A percentile compares a stretch with the other conserved stretches of the same genome.
phyloP scores from a whole-genome alignment of 2,797 vertebrate species.

The Mormyrops boulengeri region DNA sequence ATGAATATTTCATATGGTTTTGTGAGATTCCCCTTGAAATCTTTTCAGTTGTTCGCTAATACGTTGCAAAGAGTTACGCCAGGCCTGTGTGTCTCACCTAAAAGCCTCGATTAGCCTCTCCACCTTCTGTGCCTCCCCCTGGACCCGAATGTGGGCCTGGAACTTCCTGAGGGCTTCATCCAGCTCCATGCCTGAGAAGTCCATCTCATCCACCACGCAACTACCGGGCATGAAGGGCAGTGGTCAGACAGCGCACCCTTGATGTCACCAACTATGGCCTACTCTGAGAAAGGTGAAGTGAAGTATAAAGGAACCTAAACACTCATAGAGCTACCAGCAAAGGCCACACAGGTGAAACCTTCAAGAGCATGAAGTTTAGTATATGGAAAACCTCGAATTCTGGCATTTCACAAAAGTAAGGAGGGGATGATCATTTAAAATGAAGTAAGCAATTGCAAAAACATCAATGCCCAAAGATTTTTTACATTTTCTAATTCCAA shows the following conservation, averaged over 20 bases:
- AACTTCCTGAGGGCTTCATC: slow-evolving; percentile 96
- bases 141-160: slow-evolving; percentile 95
- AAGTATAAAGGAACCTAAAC: neutral
- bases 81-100: slow-evolving; percentile 60
- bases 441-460: neutral
- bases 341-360: neutral
- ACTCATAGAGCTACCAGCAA: neutral
- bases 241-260: neutral
- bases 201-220: slow-evolving; percentile 94
- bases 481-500: neutral
- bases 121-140: slow-evolving; percentile 96
- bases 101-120: slow-evolving; percentile 94
- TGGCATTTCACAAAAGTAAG: neutral
- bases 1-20: neutral
- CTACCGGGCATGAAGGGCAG: slow-evolving; percentile 44
- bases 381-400: neutral
- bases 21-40: neutral
- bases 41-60: neutral
- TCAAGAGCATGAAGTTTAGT: neutral
- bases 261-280: neutral
- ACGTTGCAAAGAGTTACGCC: neutral
- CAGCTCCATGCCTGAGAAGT: slow-evolving; percentile 92
- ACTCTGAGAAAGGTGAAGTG: neutral
- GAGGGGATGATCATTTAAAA: neutral
- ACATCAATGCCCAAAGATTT: neutral